phyloP scores from a whole-genome alignment of 1,140 invertebrate genomes.

The Cepaea nemoralis region DNA sequence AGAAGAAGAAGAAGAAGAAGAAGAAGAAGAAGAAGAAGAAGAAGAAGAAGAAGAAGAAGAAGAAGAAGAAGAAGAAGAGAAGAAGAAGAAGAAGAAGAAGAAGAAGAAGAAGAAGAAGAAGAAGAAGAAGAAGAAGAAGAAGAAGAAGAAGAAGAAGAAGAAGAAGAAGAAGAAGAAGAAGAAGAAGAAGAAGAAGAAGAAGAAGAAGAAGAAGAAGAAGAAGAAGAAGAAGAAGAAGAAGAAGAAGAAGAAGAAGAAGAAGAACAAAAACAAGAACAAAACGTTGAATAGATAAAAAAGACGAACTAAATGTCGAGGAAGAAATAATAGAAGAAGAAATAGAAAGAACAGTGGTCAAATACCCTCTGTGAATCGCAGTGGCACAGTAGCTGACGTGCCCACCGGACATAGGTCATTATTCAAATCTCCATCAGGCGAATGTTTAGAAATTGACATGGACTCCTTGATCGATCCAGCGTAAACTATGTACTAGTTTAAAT shows the following conservation, averaged over 20 bases:
- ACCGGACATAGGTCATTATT: no score
- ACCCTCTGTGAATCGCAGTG: neutral
- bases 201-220: neutral
- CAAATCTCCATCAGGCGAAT: no score
- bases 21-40: neutral
- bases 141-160: neutral
- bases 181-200: neutral
- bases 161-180: constrained; percentile 6
- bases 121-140: neutral
- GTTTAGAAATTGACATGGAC: no score
- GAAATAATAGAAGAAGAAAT: neutral
- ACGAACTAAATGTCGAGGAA: neutral
- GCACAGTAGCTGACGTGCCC: neutral
- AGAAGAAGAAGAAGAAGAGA: neutral
- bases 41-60: neutral
- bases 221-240: neutral
- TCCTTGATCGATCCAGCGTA: no score
- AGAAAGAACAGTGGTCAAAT: neutral
- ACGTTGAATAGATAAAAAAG: neutral
- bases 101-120: neutral
- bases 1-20: neutral
- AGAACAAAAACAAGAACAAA: no score
- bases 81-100: neutral
- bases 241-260: neutral
- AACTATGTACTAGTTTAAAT: no score